Evolutionary conservation across 2,797 vertebrate genomes (phyloP), one percentile per base, ranked within the genome.

Genomic region (Melanotaenia pygmaea): DNA sequence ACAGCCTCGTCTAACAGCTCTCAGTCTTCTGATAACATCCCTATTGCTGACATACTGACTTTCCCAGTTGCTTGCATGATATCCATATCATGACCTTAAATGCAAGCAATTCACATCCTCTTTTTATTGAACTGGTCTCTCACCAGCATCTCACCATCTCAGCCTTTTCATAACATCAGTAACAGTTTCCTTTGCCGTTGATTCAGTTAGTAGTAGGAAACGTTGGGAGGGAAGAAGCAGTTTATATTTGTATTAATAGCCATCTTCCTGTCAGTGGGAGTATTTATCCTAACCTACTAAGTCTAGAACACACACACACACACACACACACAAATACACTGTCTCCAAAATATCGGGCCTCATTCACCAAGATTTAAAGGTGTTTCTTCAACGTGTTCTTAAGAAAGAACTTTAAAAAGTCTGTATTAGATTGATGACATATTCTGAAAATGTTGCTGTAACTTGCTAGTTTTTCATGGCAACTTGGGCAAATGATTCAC

Each of bases 121-220:
- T 53, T 73, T 75, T 62, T 43, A 83, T 85, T 79, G 81, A 88
- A 80, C 83, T 73, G 79, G 62, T 86, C 50, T 84, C 76, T 82
- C 89, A 84, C 88, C 82, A 74, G 79, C 92, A 91, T 92, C 73
- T 86, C 83, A 72, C 79, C 90, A 91, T 92, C 81, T 82, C 89
- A 70, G 64, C 79, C 77, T 85, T 62, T 34, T 86, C 91, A 92
- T 93, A 64, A 86, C 90, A 88, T 88, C 81, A 67, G 22, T 59
- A 82, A 70, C 47, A 69, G 66, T 50, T 82, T 72, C 9, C 70
- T 81, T 30, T 68, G 45, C 58, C 22, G 51, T 59, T 50, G 54
- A 69, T 59, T 38, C 43, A 43, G 58, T 40, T 60, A 28, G 50
- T 51, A 24, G 34, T 24, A 47, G 26, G 28, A 62, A 54, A 24